Conservation (phyloP, 2,797 vertebrate genomes). For the Tolypeutes matacus region DNA sequence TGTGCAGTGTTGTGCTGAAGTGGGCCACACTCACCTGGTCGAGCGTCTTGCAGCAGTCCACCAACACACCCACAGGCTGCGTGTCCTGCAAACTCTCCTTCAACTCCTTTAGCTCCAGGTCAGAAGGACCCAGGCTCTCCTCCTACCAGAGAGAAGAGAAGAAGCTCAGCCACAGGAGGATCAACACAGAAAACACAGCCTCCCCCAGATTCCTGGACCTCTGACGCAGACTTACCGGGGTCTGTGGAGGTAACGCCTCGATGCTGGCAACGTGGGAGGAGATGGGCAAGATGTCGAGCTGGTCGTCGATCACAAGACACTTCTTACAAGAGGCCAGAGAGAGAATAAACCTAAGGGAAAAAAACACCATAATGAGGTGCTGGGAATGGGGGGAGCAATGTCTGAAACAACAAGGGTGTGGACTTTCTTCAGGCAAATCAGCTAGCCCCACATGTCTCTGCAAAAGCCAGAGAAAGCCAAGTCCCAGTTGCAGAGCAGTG, state of each 20-base stretch:
- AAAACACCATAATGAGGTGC: constrained; percentile 40
- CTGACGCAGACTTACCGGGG: constrained; percentile 88
- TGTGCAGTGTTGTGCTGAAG: accelerated
- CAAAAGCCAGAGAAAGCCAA: not conserved
- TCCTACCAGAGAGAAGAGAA: constrained; percentile 86
- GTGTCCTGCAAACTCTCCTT: constrained; percentile 97
- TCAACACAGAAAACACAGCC: not conserved
- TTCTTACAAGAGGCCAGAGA: constrained; percentile 96
- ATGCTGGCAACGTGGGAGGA: constrained; percentile 95
- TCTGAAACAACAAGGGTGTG: not conserved
- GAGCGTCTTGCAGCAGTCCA: constrained; percentile 95
- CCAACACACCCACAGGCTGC: constrained; percentile 96
- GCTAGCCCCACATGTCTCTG: accelerated
- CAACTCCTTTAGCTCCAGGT: constrained; percentile 94
- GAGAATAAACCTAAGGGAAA: constrained; percentile 93
- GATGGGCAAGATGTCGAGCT: constrained; percentile 96
- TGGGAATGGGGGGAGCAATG: not conserved
- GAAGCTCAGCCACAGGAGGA: not conserved
- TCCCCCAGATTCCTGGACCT: not conserved
- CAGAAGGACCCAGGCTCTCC: constrained; percentile 90
- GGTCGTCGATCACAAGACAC: constrained; percentile 97
- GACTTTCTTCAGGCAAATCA: constrained; percentile 20
- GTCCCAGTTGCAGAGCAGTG: not conserved
- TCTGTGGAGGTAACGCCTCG: constrained; percentile 93
- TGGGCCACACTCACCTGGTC: constrained; percentile 92